phyloP scores from a whole-genome alignment of 2,113 vertebrate species.

The Platichthys flesus region DNA sequence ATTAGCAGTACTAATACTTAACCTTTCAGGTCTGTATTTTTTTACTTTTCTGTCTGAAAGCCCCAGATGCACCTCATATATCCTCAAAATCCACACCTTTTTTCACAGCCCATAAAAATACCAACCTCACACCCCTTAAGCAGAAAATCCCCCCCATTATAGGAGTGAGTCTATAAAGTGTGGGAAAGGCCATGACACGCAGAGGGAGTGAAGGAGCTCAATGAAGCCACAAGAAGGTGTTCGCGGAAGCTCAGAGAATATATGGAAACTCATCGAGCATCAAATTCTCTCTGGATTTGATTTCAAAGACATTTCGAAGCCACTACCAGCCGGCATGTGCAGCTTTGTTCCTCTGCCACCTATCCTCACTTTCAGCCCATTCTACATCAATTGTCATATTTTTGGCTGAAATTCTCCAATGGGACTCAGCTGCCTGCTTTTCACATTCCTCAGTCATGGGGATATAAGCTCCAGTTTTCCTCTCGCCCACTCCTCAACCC shows the following conservation, averaged over 20 bases:
- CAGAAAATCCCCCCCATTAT: slow-evolving; percentile 27
- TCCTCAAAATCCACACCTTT: slow-evolving; percentile 54
- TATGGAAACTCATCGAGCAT: slow-evolving; percentile 27
- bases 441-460: slow-evolving; percentile 54
- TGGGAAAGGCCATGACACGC: background rate
- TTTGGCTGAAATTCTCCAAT: slow-evolving; percentile 44
- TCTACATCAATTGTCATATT: slow-evolving; percentile 49
- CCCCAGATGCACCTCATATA: background rate
- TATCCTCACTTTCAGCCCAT: slow-evolving; percentile 42
- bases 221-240: slow-evolving; percentile 42
- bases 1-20: too few relatives aligned
- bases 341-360: slow-evolving; percentile 63
- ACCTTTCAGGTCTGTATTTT: too few relatives aligned
- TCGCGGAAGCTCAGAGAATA: slow-evolving; percentile 10
- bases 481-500: slow-evolving; percentile 58
- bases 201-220: background rate
- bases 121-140: slow-evolving; percentile 2
- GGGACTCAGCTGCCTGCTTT: slow-evolving; percentile 52
- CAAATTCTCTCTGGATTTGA: slow-evolving; percentile 40
- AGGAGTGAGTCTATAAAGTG: slow-evolving; percentile 33
- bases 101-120: slow-evolving; percentile 45
- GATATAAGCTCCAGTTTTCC: slow-evolving; percentile 58
- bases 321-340: slow-evolving; percentile 18
- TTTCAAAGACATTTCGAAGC: slow-evolving; percentile 42
- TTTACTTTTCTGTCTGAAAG: too few relatives aligned